Evolutionary conservation across 2,797 vertebrate genomes (phyloP), one percentile per base, ranked within the genome.

Genomic region (Microchirus variegatus): DNA sequence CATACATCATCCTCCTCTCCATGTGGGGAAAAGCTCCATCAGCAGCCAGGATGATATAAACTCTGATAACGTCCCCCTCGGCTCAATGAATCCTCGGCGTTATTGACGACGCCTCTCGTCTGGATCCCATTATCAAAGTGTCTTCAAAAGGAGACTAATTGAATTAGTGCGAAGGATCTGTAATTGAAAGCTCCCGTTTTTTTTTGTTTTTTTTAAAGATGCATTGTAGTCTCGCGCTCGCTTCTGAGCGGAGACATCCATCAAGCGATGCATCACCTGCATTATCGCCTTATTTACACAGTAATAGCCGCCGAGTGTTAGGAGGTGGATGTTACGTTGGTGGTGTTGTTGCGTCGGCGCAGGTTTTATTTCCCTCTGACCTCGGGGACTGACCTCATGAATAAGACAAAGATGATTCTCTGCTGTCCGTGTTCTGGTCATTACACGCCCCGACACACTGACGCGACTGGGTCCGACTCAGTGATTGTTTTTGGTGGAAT

Each of bases 81-180:
- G 64, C 77, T 79, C 70, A 18, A 46, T 80, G 70, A 80, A 72
- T 83, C 63, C 70, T 31, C 31, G 5, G 8, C n/a, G 31, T 31
- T 31, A 31, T 56, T 7, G 11, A 83, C 75, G 67, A 73, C 18
- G 16, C 67, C 70, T 40, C 3, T 1, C 6, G 67, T 80, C 84
- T 74, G 78, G 70, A 80, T 77, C 63, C 74, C 44, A 72, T 85
- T 77, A 84, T 87, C 81, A 85, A 69, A 81, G 75, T 67, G 82
- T 84, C 86, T 85, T 85, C 60, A 59, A 59, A 59, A 76, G 63
- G 71, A 85, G 75, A 73, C 82, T 85, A 81, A 88, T 83, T 82
- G 77, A 85, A 85, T 86, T 78, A 81, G 69, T 19, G 59, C 47
- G 9, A 54, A 54, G 54, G 56, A 54, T 67, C n/a, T 70, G 69